Percentiles rank a stretch among this genome's conserved stretches.
phyloP scores from a whole-genome alignment of 2,888 invertebrate species.

The Ypsolopha scabrella region DNA sequence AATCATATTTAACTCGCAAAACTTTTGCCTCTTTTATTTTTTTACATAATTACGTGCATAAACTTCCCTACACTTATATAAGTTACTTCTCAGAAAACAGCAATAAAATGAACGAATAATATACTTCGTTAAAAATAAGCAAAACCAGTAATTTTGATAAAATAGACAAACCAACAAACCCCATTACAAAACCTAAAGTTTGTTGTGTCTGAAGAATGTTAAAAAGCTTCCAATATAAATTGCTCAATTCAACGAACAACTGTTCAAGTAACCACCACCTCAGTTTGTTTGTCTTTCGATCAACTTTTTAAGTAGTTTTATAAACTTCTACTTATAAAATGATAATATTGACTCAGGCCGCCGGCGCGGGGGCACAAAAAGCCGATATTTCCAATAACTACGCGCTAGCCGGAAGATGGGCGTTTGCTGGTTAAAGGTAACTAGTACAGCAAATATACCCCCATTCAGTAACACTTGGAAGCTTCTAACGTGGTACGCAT shows the following conservation, averaged over 20 bases:
- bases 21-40: conserved; percentile 17
- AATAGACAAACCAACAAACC: no score
- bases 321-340: background rate
- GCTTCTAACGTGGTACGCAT: no score
- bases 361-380: conserved; percentile 40
- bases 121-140: background rate
- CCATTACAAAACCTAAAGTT: no score
- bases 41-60: conserved; percentile 7
- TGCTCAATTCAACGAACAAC: no score
- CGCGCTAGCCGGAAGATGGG: conserved; percentile 43
- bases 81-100: background rate
- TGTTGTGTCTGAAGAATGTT: no score
- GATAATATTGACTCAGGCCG: conserved; percentile 20
- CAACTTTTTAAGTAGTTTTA: background rate
- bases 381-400: conserved; percentile 51
- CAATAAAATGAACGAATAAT: background rate
- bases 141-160: background rate
- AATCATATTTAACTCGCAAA: conserved; percentile 67
- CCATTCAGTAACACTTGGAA: no score
- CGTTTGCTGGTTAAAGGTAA: conserved; percentile 57
- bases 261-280: no score
- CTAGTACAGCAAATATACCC: conserved; percentile 40
- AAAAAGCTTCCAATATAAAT: no score
- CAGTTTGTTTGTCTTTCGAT: no score
- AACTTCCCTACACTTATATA: background rate